Evolutionary conservation across 2,113 vertebrate species (phyloP), one percentile per base, ranked within the genome.

Genomic region (Dicentrarchus labrax): DNA sequence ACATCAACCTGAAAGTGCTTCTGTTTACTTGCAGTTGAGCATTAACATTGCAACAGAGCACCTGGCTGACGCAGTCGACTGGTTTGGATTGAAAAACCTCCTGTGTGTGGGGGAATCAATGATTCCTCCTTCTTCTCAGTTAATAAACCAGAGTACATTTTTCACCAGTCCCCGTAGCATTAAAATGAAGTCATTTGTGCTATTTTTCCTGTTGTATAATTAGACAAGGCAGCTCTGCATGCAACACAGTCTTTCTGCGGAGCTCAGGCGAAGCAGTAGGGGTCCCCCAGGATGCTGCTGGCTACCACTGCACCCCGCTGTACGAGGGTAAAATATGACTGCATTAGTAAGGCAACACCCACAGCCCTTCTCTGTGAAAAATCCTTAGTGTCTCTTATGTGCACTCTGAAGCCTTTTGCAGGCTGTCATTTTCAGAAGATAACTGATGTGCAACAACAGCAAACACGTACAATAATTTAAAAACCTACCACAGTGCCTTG

Each of bases 361-460:
- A 48, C 53, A 77, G 41, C 54, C 65, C 19, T 21, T 54, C 50
- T 21, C 60, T 73, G 19, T 60, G 53, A 86, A 73, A 84, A 62
- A 68, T 47, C 22, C 54, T 65, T 17, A 50, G 13, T 43, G 67
- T 53, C 39, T 62, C 68, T 59, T 60, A 16, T 76, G 51, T 72
- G 51, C 30, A 6, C 60, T 68, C 64, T 45, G 69, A 78, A 86
- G 72, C 54, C 50, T 51, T 71, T 39, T 66, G 38, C 36, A 48
- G 51, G 53, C 80, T 61, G 69, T 82, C 76, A 48, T 11, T 64
- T 57, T 50, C 72, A 47, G 45, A 76, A 41, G 41, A 78, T 69
- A 83, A 84, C 68, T 19, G 70, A 90, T 90, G 86, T 83, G 85
- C 71, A 74, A 76, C 66, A 65, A 73, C 82, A 56, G 66, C 64